Evolutionary conservation across 2,113 vertebrate genomes (phyloP), one percentile per base, ranked within the genome.

Genomic region (Hippolais icterina): DNA sequence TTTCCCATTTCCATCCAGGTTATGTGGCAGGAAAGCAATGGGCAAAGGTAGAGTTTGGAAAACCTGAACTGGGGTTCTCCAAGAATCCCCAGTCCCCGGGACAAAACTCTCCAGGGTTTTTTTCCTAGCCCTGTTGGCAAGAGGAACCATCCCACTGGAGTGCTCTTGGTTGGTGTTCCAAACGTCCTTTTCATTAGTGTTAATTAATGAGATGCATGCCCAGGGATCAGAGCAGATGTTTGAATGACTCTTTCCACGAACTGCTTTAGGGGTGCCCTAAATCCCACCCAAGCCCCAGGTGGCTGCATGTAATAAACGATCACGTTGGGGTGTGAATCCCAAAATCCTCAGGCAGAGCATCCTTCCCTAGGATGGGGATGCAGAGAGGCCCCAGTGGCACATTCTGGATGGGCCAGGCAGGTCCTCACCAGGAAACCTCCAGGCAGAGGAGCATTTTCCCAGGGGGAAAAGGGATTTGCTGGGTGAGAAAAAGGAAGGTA

Each of bases 371-470:
- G 42, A 59, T 27, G 37, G 33, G 61, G 65, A 60, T 79, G 47
- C 3, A 1, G 57, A 31, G 61, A 15, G 14, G 66, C 25, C 15
- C 33, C 2, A 0, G 29, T 2, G 47, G 33, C 41, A 13, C 5
- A 0, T 54, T 18, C 22, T 5, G 27, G 63, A 4, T 25, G 35
- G 41, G 64, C 42, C 72, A 44, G 63, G 63, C 16, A 52, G 37
- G 53, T 72, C 63, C 79, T 80, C 59, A 52, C 21, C 72, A 54
- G 42, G 33, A 71, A 54, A 12, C 9, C 52, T 89, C 47, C 8
- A 16, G 3, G 41, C 42, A 71, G 23, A 71, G 59, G 12, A 74
- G 47, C 4, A 0, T 42, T 44, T 74, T 53, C 47, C 77, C 6
- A 4, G 28, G 4, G 20, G 15, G 3, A 22, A 52, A 80, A 35